These are phyloP conservation scores for Sitophilus oryzae DNA, from an alignment of 1,140 invertebrate genomes.

Conservation along the genomic window DNA sequence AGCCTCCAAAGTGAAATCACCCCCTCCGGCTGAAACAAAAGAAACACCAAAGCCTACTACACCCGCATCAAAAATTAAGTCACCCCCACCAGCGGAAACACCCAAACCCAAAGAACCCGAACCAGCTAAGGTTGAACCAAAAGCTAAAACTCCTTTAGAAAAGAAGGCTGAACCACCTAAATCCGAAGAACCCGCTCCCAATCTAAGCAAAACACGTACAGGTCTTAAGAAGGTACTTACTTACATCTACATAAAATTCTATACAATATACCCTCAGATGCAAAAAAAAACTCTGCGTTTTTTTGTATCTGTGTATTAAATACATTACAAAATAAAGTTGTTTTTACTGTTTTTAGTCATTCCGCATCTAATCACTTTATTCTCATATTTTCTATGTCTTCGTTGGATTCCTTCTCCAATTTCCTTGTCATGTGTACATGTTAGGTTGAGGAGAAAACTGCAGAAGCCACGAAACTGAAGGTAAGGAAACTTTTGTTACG, in stretches of 20 bases:
- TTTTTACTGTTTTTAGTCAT: conserved; percentile 14
- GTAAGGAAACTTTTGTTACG: conserved; percentile 29
- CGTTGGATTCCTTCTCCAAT: conserved; percentile 22
- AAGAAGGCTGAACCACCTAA: conserved; percentile 18
- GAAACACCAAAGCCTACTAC: conserved; percentile 31
- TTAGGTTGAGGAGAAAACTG: conserved; percentile 36
- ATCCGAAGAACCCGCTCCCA: conserved; percentile 24
- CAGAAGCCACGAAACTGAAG: conserved; percentile 33
- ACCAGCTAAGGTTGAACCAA: conserved; percentile 18
- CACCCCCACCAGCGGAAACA: conserved; percentile 21
- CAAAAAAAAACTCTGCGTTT: neutral
- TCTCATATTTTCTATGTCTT: conserved; percentile 21
- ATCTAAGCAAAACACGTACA: conserved; percentile 17
- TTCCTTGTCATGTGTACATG: conserved; percentile 16
- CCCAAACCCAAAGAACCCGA: conserved; percentile 38
- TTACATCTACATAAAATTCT: neutral
- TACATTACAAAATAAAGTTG: conserved; percentile 3
- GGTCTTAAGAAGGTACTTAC: conserved; percentile 25
- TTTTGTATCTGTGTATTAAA: neutral
- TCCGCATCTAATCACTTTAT: no score
- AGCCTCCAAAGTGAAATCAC: conserved; percentile 11
- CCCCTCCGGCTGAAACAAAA: conserved; percentile 34
- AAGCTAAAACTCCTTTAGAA: conserved; percentile 25
- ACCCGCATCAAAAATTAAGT: conserved; percentile 35
- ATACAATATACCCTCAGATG: no score